Evolutionary conservation across 2,888 invertebrate genomes (phyloP), one percentile per base, ranked within the genome.

Genomic region (Buathra laborator): DNA sequence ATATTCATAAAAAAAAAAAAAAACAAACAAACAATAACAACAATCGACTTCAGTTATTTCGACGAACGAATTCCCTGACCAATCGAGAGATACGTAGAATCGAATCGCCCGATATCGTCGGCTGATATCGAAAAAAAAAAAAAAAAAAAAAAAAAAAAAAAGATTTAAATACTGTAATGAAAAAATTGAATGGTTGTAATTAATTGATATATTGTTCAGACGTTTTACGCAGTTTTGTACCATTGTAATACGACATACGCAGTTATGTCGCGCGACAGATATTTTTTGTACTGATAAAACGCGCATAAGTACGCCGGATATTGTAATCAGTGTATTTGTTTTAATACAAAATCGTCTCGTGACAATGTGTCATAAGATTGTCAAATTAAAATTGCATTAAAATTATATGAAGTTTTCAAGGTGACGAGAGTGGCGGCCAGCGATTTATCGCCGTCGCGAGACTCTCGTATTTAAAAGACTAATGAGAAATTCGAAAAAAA

Each of bases 251-350:
- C 29, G 59, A 32, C 29, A 59, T 59, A 48, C 4, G 24, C 29
- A 29, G 89, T 88, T 87, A 87, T 91, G 89, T 91, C 46, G 89
- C 90, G 90, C 91, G 90, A 89, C 89, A 92, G 88, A 91, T 91
- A 91, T 92, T 91, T 91, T 91, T 92, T 91, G 90, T 91, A 91
- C 89, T 90, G 89, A 37, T 37, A 86, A 92, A 86, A 90, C 89
- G 89, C 88, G 89, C 88, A 90, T 91, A n/a, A n/a, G n/a, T n/a
- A 89, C 88, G 88, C 88, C 89, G 87, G 19, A 89, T 90, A 89
- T 90, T 90, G 75, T 70, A 88, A 87, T 86, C 85, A 88, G 89
- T 89, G 87, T 88, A 89, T 87, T 90, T 90, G 87, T 90, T 89
- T 62, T 53, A 76, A 75, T 75, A 75, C 62, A 24, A 24, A 24